These are phyloP conservation scores for Thermophis baileyi DNA, from an alignment of 2,113 vertebrate genomes.

Conservation along the genomic window DNA sequence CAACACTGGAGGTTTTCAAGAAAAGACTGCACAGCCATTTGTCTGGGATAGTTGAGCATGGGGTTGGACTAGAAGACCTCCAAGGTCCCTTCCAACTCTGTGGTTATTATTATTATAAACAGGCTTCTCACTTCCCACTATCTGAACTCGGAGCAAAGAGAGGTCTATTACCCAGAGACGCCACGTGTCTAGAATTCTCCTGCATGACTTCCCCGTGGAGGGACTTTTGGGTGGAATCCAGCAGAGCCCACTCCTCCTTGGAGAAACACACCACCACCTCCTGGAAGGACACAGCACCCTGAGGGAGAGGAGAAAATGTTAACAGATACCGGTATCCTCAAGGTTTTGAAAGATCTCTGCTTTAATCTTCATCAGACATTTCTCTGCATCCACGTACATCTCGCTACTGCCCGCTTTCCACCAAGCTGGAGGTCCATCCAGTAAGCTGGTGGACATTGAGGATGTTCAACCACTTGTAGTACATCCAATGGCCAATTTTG, in stretches of 20 bases:
- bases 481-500: not conserved
- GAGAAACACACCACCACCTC: not conserved
- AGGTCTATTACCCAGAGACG: not conserved
- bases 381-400: too few relatives aligned
- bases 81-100: too few relatives aligned
- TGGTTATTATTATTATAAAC: too few relatives aligned
- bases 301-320: not conserved
- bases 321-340: not conserved
- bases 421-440: too few relatives aligned
- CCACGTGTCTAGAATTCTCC: not conserved
- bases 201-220: not conserved
- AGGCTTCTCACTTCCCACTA: not conserved
- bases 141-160: not conserved
- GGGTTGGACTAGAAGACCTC: too few relatives aligned
- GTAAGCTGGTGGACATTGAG: too few relatives aligned
- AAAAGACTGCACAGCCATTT: too few relatives aligned
- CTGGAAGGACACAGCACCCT: not conserved
- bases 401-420: too few relatives aligned
- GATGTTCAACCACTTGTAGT: too few relatives aligned
- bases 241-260: not conserved
- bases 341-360: not conserved
- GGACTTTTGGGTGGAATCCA: not conserved
- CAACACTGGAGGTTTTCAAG: too few relatives aligned
- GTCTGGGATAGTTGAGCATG: too few relatives aligned
- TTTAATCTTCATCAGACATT: not conserved